These are phyloP conservation scores for Patella ulyssiponensis DNA, from an alignment of 2,888 invertebrate species.

Conservation along the genomic window DNA sequence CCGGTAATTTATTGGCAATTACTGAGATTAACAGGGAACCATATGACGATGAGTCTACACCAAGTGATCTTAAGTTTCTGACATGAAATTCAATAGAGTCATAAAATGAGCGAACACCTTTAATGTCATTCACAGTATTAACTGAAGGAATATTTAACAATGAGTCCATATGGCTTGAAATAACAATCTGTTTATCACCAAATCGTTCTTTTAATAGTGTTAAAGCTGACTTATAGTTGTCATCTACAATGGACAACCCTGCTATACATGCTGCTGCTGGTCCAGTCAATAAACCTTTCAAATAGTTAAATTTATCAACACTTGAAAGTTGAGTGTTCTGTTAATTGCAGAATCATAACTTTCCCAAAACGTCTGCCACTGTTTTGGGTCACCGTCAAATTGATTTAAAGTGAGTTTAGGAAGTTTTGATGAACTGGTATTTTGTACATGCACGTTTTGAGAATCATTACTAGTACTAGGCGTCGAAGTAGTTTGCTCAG, in stretches of 20 bases:
- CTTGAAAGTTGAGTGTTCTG: conserved; percentile 18
- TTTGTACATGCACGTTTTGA: not conserved
- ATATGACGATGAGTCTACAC: not conserved
- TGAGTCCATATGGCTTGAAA: conserved; percentile 3
- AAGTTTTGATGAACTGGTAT: conserved; percentile 12
- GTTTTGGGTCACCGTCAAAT: conserved; percentile 22
- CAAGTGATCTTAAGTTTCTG: not conserved
- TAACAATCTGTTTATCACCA: conserved; percentile 28
- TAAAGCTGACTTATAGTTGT: conserved; percentile 27
- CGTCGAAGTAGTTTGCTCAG: not conserved
- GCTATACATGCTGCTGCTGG: conserved; percentile 25
- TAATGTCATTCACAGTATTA: not conserved
- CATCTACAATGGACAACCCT: conserved; percentile 27
- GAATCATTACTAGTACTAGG: not conserved
- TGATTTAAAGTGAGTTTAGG: conserved; percentile 24
- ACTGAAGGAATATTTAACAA: not conserved
- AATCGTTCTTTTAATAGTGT: conserved; percentile 24
- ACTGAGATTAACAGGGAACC: not conserved
- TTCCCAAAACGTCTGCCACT: conserved; percentile 31
- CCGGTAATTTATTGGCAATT: not conserved
- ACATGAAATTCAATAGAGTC: not conserved
- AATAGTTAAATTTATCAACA: conserved; percentile 27
- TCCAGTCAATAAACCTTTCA: conserved; percentile 26
- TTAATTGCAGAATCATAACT: conserved; percentile 25
- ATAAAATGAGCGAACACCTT: not conserved